Evolutionary conservation across 2,113 vertebrate genomes (phyloP).

Genomic region (Stomatorhinus ivindoensis): DNA sequence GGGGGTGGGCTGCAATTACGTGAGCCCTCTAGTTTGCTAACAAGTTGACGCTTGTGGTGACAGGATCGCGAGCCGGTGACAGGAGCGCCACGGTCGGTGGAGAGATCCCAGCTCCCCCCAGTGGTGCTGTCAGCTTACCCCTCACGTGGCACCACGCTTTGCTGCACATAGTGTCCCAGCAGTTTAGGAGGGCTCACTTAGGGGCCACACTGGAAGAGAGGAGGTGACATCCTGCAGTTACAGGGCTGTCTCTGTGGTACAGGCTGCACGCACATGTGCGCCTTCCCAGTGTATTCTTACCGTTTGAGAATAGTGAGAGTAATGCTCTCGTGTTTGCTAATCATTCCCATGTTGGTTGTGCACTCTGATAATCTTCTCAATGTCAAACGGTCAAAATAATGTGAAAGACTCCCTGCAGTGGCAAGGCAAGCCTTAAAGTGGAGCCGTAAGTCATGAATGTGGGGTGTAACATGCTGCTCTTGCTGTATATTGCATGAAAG

Average conservation of each 20-base stretch:
- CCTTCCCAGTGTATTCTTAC: not conserved
- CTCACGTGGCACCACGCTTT: not conserved
- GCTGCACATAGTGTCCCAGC: not conserved
- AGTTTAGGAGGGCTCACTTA: not conserved
- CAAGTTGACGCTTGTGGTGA: not conserved
- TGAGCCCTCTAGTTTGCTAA: not conserved
- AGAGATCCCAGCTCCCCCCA: not conserved
- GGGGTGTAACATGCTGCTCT: not conserved
- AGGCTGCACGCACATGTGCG: not conserved
- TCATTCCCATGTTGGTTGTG: not conserved
- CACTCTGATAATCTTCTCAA: not conserved
- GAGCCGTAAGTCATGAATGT: not conserved
- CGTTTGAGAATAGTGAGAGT: not conserved
- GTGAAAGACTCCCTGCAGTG: not conserved
- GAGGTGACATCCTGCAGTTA: not conserved
- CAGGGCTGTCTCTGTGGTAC: not conserved
- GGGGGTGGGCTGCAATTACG: not conserved
- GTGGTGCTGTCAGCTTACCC: not conserved
- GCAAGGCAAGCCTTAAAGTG: not conserved
- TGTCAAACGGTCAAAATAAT: not conserved
- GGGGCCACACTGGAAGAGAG: not conserved
- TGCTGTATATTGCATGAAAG: not conserved
- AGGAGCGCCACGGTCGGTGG: not conserved
- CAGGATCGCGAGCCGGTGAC: not conserved
- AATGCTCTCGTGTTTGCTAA: not conserved